Evolutionary conservation across 2,888 invertebrate species (phyloP).

Genomic region (Hedychridium roseum): DNA sequence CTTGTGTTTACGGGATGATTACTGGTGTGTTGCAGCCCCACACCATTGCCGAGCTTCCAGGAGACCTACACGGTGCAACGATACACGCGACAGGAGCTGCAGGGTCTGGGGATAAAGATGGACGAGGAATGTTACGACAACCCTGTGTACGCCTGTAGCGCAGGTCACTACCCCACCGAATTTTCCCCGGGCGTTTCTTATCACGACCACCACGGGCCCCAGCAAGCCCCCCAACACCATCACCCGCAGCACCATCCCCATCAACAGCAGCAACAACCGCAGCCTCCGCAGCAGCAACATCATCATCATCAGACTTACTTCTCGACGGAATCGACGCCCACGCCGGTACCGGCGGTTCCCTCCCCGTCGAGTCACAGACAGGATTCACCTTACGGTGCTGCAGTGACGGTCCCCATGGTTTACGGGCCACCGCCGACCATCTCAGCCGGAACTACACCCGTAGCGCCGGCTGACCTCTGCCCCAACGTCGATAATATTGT

Average conservation of each 20-base stretch:
- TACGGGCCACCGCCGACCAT: constrained; percentile 51
- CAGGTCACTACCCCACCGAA: constrained; percentile 49
- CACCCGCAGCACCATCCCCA: constrained; percentile 64
- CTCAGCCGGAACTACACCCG: constrained; percentile 55
- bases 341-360: constrained; percentile 62
- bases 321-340: constrained; percentile 46
- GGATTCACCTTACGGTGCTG: constrained; percentile 43
- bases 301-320: constrained; percentile 48
- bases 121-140: constrained; percentile 84
- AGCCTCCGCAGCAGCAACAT: constrained; percentile 62
- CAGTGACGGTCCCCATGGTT: constrained; percentile 51
- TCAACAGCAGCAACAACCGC: constrained; percentile 64
- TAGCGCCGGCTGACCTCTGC: constrained; percentile 73
- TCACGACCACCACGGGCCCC: constrained; percentile 46
- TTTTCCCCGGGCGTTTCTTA: constrained; percentile 46
- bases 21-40: constrained; percentile 62
- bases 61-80: constrained; percentile 86
- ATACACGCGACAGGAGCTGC: constrained; percentile 70
- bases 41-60: constrained; percentile 84
- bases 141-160: constrained; percentile 49
- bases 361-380: constrained; percentile 48
- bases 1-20: background rate
- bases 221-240: constrained; percentile 38
- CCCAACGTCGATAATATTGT: constrained; percentile 61
- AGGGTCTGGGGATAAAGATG: constrained; percentile 80